These are phyloP conservation scores for Drosophila simulans DNA, from an alignment of 1,140 invertebrate species.

Conservation along the genomic window DNA sequence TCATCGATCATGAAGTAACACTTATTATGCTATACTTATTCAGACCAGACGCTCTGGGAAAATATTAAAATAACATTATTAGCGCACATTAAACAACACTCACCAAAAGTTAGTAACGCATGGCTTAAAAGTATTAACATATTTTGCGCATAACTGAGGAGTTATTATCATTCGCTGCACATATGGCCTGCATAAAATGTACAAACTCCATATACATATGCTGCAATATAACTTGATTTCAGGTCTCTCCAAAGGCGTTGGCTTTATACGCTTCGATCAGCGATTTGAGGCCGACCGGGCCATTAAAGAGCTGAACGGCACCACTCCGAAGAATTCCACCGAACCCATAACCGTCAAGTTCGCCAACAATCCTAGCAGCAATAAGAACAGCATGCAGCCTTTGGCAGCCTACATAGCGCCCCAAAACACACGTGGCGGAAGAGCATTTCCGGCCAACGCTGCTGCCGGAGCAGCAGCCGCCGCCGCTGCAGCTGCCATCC, in stretches of 20 bases:
- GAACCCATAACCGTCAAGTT: constrained; percentile 99
- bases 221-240: constrained; percentile 41
- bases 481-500: constrained; percentile 89
- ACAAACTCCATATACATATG: neutral
- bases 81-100: neutral
- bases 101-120: neutral
- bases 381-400: constrained; percentile 96
- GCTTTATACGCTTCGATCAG: constrained; percentile 99
- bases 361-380: constrained; percentile 99
- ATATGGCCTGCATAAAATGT: neutral
- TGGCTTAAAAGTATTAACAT: neutral
- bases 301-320: constrained; percentile 98
- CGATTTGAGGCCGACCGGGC: constrained; percentile 98
- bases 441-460: constrained; percentile 91
- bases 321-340: constrained; percentile 96
- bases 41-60: neutral
- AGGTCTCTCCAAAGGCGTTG: constrained; percentile 99
- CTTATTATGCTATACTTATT: neutral
- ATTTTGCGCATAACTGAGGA: neutral
- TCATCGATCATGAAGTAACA: constrained; percentile 21
- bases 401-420: constrained; percentile 96
- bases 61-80: too few species aligned
- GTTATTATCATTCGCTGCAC: constrained; percentile 1
- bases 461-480: constrained; percentile 87
- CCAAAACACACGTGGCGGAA: constrained; percentile 87